A percentile compares a stretch with the other conserved stretches of the same genome.
Evolutionary conservation across 2,797 vertebrate species (phyloP).

Genomic region (Sarcoramphus papa): DNA sequence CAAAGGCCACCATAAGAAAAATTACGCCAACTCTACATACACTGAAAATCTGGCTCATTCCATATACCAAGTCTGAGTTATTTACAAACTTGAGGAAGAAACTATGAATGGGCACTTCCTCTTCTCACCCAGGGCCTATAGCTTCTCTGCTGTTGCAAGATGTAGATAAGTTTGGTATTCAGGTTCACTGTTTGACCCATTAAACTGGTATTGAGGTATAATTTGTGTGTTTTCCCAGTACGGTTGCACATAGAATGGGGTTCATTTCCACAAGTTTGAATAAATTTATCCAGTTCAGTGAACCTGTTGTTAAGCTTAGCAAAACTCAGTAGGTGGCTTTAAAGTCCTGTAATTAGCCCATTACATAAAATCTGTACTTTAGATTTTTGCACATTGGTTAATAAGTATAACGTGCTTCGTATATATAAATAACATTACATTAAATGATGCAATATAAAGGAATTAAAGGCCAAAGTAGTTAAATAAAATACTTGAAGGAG

Average conservation of each 20-base stretch:
- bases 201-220: slow-evolving; percentile 84
- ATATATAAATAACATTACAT: slow-evolving; percentile 81
- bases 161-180: slow-evolving; percentile 79
- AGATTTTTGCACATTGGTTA: slow-evolving; percentile 82
- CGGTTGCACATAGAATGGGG: slow-evolving; percentile 80
- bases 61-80: slow-evolving; percentile 38
- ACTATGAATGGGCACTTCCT: slow-evolving; percentile 68
- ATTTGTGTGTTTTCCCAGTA: slow-evolving; percentile 86
- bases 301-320: slow-evolving; percentile 82
- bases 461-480: slow-evolving; percentile 81
- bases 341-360: slow-evolving; percentile 85
- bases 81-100: slow-evolving; percentile 72
- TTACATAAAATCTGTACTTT: slow-evolving; percentile 83
- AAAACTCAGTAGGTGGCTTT: slow-evolving; percentile 85
- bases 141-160: slow-evolving; percentile 72
- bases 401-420: slow-evolving; percentile 80
- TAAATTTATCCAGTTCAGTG: slow-evolving; percentile 87
- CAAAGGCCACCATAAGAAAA: slow-evolving; percentile 24
- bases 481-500: slow-evolving; percentile 84
- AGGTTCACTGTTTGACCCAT: slow-evolving; percentile 83
- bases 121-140: slow-evolving; percentile 63
- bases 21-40: not conserved
- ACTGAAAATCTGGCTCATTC: slow-evolving; percentile 8
- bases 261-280: slow-evolving; percentile 86
- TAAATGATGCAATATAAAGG: slow-evolving; percentile 82